Percentiles rank a stretch among this genome's conserved stretches.
These are phyloP conservation scores for Drosophila arizonae DNA, from an alignment of 1,140 invertebrate species.

Conservation along the genomic window DNA sequence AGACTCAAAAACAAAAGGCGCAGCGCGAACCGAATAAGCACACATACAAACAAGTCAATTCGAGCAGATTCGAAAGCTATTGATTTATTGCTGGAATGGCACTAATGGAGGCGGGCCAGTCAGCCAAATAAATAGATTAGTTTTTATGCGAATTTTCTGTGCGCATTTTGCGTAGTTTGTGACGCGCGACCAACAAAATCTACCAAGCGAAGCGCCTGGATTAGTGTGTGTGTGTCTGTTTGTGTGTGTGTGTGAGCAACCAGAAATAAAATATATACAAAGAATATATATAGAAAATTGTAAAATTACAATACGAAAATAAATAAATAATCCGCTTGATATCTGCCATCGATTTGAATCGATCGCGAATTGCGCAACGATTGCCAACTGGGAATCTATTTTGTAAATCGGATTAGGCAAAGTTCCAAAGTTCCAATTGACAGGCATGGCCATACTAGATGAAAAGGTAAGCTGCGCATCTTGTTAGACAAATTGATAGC, in stretches of 20 bases:
- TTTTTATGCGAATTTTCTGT: slow-evolving; percentile 50
- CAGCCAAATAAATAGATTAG: slow-evolving; percentile 78
- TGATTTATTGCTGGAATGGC: slow-evolving; percentile 72
- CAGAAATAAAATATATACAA: neutral
- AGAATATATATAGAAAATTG: slow-evolving; percentile 15
- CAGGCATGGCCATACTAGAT: slow-evolving; percentile 44
- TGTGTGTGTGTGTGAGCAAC: slow-evolving; percentile 24
- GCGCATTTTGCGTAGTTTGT: slow-evolving; percentile 60
- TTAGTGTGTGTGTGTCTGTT: slow-evolving; percentile 13
- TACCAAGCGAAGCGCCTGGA: neutral
- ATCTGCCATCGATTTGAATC: slow-evolving; percentile 3
- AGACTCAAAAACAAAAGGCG: slow-evolving; percentile 70
- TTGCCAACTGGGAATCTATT: slow-evolving; percentile 8
- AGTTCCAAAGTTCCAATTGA: slow-evolving; percentile 23
- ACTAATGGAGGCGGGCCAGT: slow-evolving; percentile 48
- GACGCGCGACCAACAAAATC: slow-evolving; percentile 41
- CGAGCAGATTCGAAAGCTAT: slow-evolving; percentile 62
- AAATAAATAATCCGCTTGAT: slow-evolving; percentile 10
- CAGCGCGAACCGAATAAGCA: slow-evolving; percentile 17
- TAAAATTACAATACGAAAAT: slow-evolving; percentile 40
- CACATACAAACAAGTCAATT: slow-evolving; percentile 6
- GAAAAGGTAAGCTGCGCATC: slow-evolving; percentile 40
- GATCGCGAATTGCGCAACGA: slow-evolving; percentile 38
- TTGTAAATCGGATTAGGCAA: slow-evolving; percentile 35
- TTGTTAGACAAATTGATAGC: slow-evolving; percentile 35